Conservation (phyloP, 2,113 vertebrate genomes). For the Clarias macrocephalus region DNA sequence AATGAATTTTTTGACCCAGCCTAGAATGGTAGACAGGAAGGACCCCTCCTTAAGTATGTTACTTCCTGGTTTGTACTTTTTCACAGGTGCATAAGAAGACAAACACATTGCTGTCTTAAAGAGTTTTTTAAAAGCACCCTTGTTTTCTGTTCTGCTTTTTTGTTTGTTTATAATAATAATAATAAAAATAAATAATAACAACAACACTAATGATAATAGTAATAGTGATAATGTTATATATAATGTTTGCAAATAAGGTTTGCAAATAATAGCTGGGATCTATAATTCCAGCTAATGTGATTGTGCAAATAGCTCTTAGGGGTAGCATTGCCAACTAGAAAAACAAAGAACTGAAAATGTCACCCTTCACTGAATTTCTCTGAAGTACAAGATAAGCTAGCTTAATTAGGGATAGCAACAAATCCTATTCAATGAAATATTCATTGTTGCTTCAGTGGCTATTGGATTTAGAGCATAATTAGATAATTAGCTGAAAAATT, state of each 20-base stretch:
- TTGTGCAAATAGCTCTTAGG: not conserved
- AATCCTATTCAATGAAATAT: conserved; percentile 1
- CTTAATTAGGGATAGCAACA: not conserved
- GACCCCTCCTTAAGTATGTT: conserved; percentile 48
- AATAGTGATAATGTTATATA: not conserved
- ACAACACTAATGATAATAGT: not conserved
- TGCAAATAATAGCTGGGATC: not conserved
- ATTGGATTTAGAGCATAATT: not conserved
- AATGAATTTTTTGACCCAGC: conserved; percentile 44
- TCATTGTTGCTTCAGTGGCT: not conserved
- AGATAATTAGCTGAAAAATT: not conserved
- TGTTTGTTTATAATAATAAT: not conserved
- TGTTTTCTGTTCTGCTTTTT: not conserved
- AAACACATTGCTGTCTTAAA: conserved; percentile 20
- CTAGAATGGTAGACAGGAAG: conserved; percentile 54
- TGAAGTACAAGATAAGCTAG: conserved; percentile 9
- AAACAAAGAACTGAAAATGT: conserved; percentile 31
- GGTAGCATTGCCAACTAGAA: not conserved
- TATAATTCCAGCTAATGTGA: not conserved
- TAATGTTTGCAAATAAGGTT: not conserved
- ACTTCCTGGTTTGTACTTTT: conserved; percentile 47
- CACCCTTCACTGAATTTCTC: conserved; percentile 24
- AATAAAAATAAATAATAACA: not conserved
- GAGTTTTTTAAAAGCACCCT: not conserved
- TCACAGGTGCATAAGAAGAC: conserved; percentile 45